Conservation (phyloP, 2,113 vertebrate species). For the Macaca nemestrina region DNA sequence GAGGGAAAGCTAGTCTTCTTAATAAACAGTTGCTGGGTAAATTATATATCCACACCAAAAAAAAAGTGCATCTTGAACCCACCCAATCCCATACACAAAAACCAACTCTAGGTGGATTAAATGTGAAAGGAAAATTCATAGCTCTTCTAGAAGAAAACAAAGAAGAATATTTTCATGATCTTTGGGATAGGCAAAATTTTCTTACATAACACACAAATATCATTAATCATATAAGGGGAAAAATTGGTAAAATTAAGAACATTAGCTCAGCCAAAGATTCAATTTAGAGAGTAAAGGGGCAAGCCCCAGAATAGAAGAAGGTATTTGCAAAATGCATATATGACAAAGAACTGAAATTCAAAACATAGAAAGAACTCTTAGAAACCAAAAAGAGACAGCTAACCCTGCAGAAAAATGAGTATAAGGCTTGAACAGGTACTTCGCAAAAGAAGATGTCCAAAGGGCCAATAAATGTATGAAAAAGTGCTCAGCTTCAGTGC, state of each 20-base stretch:
- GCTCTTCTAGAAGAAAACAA: neutral
- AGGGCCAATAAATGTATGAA: neutral
- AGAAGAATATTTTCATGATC: neutral
- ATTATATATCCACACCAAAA: neutral
- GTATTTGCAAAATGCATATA: neutral
- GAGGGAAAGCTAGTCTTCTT: neutral
- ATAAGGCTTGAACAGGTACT: neutral
- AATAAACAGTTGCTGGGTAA: neutral
- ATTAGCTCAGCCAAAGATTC: neutral
- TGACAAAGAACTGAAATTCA: neutral
- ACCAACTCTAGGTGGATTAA: neutral
- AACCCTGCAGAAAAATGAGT: neutral
- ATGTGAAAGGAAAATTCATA: neutral
- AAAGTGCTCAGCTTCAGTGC: neutral
- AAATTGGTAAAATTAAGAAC: neutral
- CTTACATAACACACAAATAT: neutral
- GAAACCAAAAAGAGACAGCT: neutral
- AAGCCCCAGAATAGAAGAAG: neutral
- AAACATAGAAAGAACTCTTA: neutral
- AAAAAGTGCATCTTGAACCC: neutral
- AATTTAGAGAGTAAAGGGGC: neutral
- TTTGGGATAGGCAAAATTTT: neutral
- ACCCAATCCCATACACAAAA: neutral
- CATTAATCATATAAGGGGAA: neutral
- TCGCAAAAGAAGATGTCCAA: neutral